Conservation (phyloP, 2,113 vertebrate species). For the Microtus oregoni region DNA sequence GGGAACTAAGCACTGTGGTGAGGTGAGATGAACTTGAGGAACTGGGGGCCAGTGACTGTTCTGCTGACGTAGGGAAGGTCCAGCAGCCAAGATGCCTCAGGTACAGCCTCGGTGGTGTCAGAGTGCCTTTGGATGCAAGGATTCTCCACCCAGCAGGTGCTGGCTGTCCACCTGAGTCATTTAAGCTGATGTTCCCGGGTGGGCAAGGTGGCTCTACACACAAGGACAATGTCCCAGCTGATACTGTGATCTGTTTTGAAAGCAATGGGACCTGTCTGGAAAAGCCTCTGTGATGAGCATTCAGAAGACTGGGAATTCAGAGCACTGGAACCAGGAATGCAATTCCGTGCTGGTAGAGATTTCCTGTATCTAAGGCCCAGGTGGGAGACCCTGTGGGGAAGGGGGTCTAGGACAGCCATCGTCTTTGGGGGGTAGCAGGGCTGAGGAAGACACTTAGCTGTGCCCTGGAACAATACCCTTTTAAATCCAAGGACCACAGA, state of each 20-base stretch:
- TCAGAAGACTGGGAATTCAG: background rate
- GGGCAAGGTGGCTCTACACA: too few species aligned
- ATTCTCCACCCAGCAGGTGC: rapidly evolving
- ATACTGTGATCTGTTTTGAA: rapidly evolving
- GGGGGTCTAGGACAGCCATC: background rate
- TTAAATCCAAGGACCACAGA: slow-evolving; percentile 14
- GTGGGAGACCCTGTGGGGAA: rapidly evolving
- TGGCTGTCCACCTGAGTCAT: rapidly evolving
- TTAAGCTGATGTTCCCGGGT: background rate
- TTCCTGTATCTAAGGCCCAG: rapidly evolving
- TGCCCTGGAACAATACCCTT: background rate
- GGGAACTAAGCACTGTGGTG: rapidly evolving
- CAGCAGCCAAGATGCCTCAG: rapidly evolving
- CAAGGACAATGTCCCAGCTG: rapidly evolving
- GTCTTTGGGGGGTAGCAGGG: background rate
- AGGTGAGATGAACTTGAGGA: rapidly evolving
- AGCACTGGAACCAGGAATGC: rapidly evolving
- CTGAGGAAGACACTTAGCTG: background rate
- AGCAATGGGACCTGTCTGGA: rapidly evolving
- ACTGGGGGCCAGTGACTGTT: rapidly evolving
- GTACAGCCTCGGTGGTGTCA: rapidly evolving
- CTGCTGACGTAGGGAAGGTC: background rate
- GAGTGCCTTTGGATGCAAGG: rapidly evolving
- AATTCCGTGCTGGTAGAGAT: rapidly evolving
- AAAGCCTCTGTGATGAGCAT: rapidly evolving